phyloP scores from a whole-genome alignment of 2,888 invertebrate genomes.

The Epinotia brunnichana region DNA sequence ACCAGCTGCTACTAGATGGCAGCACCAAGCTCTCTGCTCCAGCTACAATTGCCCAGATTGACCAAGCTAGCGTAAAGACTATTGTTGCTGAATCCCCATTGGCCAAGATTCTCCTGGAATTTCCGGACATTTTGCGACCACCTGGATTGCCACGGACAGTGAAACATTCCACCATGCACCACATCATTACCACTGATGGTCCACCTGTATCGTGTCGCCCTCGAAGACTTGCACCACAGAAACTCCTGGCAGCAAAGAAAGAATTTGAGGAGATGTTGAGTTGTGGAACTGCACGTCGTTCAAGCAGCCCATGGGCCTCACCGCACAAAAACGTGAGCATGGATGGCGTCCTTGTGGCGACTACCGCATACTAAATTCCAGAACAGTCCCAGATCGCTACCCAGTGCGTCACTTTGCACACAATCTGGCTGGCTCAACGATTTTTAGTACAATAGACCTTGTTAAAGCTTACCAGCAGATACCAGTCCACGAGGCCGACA shows the following conservation, averaged over 20 bases:
- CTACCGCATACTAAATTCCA: conserved; percentile 48
- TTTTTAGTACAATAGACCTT: conserved; percentile 19
- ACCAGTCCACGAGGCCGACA: conserved; percentile 9
- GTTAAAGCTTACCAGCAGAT: conserved; percentile 27
- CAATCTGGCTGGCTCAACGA: conserved; percentile 2
- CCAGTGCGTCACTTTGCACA: conserved; percentile 13
- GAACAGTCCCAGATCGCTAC: conserved; percentile 28
- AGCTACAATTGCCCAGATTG: background rate
- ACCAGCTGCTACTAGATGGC: conserved; percentile 5
- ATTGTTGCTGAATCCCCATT: background rate
- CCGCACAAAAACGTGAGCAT: conserved; percentile 50
- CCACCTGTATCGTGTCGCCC: conserved; percentile 44
- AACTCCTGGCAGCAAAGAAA: conserved; percentile 44
- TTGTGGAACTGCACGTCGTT: conserved; percentile 47
- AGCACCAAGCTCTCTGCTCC: conserved; percentile 6
- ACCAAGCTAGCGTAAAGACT: conserved; percentile 5
- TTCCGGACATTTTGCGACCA: background rate
- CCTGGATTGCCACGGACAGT: conserved; percentile 5
- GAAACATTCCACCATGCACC: conserved; percentile 48
- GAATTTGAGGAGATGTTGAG: conserved; percentile 50
- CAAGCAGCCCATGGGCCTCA: conserved; percentile 51
- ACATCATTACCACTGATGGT: conserved; percentile 46
- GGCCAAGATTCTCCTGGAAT: background rate
- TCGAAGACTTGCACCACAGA: conserved; percentile 48
- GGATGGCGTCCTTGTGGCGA: conserved; percentile 56